Percentiles rank a stretch among this genome's conserved stretches.
Conservation (phyloP, 2,113 vertebrate species). For the Lipophrys pholis region DNA sequence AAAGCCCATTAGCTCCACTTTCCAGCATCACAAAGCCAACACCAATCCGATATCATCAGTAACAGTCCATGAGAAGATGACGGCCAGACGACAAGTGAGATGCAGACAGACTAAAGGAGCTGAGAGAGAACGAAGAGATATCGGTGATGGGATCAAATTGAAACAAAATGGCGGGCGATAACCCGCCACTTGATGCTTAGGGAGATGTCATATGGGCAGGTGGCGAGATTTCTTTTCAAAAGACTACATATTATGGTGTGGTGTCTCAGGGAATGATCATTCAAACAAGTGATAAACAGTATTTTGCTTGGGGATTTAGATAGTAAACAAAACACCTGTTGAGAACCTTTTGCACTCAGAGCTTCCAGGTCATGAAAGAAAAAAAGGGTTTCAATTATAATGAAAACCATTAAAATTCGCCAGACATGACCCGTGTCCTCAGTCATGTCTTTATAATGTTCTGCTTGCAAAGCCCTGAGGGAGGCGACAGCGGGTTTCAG, state of each 20-base stretch:
- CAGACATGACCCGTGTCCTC: conserved; percentile 42
- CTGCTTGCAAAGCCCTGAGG: conserved; percentile 64
- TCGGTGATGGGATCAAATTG: conserved; percentile 67
- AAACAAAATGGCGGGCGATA: conserved; percentile 68
- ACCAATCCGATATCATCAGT: conserved; percentile 66
- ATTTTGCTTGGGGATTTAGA: background rate
- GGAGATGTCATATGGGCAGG: conserved; percentile 41
- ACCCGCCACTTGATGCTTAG: conserved; percentile 23
- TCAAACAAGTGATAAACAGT: background rate
- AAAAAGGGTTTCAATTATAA: conserved; percentile 23
- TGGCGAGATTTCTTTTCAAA: conserved; percentile 30
- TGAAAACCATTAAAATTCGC: conserved; percentile 37
- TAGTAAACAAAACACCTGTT: conserved; percentile 35
- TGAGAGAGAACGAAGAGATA: conserved; percentile 59
- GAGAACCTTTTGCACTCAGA: conserved; percentile 1
- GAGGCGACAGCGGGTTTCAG: conserved; percentile 74
- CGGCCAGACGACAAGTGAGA: conserved; percentile 66
- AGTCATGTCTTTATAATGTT: conserved; percentile 40
- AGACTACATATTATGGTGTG: conserved; percentile 11
- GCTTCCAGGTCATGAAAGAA: conserved; percentile 29
- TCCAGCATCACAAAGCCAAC: conserved; percentile 51
- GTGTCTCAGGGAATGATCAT: conserved; percentile 31
- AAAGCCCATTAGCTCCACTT: conserved; percentile 72
- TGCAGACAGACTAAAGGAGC: conserved; percentile 52
- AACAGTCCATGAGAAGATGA: conserved; percentile 70